These are phyloP conservation scores for Etheostoma spectabile DNA, from an alignment of 2,113 vertebrate genomes.

Conservation along the genomic window DNA sequence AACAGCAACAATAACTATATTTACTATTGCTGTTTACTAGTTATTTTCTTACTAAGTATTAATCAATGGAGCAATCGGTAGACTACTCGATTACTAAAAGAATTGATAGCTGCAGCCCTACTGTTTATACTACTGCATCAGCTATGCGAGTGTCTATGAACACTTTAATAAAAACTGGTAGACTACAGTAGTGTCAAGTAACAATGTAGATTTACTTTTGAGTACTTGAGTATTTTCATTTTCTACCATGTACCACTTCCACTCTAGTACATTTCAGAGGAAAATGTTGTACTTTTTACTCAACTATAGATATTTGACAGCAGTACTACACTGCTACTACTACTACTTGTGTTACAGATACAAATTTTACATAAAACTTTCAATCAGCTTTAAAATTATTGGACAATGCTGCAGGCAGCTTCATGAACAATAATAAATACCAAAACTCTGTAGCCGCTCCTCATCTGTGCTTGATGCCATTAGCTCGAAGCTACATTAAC, in stretches of 20 bases:
- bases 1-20: no score
- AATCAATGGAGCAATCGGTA: no score
- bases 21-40: no score
- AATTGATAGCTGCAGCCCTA: no score
- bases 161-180: not conserved
- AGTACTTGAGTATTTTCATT: not conserved
- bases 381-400: not conserved
- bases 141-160: not conserved
- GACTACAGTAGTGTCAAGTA: not conserved
- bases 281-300: not conserved
- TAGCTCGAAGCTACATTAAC: not conserved
- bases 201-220: not conserved
- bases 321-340: no score
- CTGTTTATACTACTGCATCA: constrained; percentile 1
- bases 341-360: not conserved
- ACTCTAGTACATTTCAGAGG: not conserved
- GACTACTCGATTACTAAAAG: no score
- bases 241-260: not conserved
- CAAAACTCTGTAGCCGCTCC: not conserved
- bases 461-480: not conserved
- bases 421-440: not conserved
- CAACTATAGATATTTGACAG: not conserved
- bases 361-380: not conserved
- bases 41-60: no score
- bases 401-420: not conserved